Base-by-base conservation (phyloP, 2,888 invertebrate species). In the Lysandra coridon region DNA sequence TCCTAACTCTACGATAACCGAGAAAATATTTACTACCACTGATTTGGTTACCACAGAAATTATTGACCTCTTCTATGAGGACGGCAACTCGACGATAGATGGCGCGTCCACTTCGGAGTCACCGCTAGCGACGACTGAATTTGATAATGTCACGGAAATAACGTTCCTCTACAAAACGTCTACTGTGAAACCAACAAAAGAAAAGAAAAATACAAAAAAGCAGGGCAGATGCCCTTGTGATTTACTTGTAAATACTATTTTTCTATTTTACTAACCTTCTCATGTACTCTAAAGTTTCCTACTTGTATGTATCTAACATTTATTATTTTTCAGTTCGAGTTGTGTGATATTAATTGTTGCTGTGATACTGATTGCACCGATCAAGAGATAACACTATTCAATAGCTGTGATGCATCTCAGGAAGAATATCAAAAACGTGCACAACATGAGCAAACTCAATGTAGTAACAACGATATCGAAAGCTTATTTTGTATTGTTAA, bases 321-420 rank as follows among this genome's bases (percentile, higher is more conserved):
- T 10, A 14, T 62, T 81, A 80, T 76, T 81, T 90, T 90, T 7
- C 88, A 97, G 96, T 89, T 90, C 78, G 91, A 94, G 83, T 91
- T 93, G 62, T 98, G 98, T 90, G 97, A 98, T 89, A 95, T 97
- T 79, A 97, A 97, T 88, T 98, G 98, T 87, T 98, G 98, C 87
- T 98, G 98, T 88, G 98, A 98, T 88, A 86, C 85, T 76, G 97
- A 98, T 84, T 98, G 98, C 86, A 91, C 95, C 12, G 89, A 91
- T 44, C 90, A 91, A 78, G 96, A 97, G 84, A 92, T 93, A 80
- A 86, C 89, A 80, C 91, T 95, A 2, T 97, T 98, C 89, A 93
- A 95, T 30, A 87, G 91, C 80, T 98, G 98, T 87, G 85, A 88
- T 78, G 88, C 90, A 80, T 80, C 73, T 60, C 62, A 64, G 30